Evolutionary conservation across 2,113 vertebrate genomes (phyloP).

Genomic region (Coptodon rendalli): DNA sequence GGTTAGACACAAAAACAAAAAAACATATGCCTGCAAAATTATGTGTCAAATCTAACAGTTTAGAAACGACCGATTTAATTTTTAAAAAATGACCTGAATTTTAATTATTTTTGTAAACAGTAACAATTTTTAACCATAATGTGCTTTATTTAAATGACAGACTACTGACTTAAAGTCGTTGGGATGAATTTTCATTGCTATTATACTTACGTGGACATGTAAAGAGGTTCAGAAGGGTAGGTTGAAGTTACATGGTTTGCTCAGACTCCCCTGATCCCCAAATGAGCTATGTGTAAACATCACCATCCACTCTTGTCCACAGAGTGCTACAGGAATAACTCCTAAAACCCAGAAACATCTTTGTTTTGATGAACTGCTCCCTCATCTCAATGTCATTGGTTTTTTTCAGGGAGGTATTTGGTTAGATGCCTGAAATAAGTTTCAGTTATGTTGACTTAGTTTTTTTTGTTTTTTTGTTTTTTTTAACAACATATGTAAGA

Average conservation of each 20-base stretch:
- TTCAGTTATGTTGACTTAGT: background rate
- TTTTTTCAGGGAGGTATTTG: background rate
- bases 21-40: background rate
- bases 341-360: background rate
- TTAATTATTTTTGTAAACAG: background rate
- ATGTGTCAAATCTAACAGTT: background rate
- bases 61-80: background rate
- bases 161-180: background rate
- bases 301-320: background rate
- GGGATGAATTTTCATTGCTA: background rate
- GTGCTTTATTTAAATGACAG: background rate
- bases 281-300: background rate
- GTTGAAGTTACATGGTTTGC: background rate
- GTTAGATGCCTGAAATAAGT: background rate
- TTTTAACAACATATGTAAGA: background rate
- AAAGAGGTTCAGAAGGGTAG: background rate
- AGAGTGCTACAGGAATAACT: background rate
- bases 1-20: background rate
- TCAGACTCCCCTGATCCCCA: background rate
- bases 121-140: background rate
- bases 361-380: background rate
- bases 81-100: background rate
- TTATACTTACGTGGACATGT: background rate
- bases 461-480: background rate
- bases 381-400: accelerated